These are phyloP conservation scores for Ammodytes dubius DNA, from an alignment of 2,113 vertebrate genomes.

Conservation along the genomic window DNA sequence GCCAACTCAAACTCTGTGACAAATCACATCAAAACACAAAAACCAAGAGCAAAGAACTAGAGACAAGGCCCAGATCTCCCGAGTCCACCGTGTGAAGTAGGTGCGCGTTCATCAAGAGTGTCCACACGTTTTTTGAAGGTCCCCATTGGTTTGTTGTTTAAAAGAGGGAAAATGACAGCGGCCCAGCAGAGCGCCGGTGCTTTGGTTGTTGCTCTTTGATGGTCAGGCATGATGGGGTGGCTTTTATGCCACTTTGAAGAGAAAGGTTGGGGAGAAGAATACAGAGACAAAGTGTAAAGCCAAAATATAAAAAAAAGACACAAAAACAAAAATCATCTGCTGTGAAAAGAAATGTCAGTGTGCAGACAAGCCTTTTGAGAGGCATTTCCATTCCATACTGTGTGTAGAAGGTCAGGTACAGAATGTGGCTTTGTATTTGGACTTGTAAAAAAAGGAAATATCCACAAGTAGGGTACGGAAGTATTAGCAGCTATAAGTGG, in stretches of 20 bases:
- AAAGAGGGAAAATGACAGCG: constrained; percentile 65
- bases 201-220: constrained; percentile 74
- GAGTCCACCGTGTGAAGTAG: constrained; percentile 4
- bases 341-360: constrained; percentile 63
- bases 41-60: neutral
- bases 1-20: constrained; percentile 21
- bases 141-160: constrained; percentile 61
- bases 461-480: neutral
- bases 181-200: constrained; percentile 61
- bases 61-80: constrained; percentile 14
- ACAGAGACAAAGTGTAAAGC: constrained; percentile 34
- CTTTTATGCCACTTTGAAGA: constrained; percentile 76
- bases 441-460: constrained; percentile 17
- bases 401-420: constrained; percentile 1
- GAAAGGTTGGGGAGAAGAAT: constrained; percentile 65
- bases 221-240: constrained; percentile 51
- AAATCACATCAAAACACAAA: neutral
- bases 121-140: constrained; percentile 50
- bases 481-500: neutral
- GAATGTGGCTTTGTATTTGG: neutral
- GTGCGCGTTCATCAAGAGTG: constrained; percentile 44
- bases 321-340: constrained; percentile 25
- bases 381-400: neutral
- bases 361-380: constrained; percentile 28
- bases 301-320: constrained; percentile 35